Evolutionary conservation across 2,888 invertebrate genomes (phyloP).

Genomic region (Carcina quercana): DNA sequence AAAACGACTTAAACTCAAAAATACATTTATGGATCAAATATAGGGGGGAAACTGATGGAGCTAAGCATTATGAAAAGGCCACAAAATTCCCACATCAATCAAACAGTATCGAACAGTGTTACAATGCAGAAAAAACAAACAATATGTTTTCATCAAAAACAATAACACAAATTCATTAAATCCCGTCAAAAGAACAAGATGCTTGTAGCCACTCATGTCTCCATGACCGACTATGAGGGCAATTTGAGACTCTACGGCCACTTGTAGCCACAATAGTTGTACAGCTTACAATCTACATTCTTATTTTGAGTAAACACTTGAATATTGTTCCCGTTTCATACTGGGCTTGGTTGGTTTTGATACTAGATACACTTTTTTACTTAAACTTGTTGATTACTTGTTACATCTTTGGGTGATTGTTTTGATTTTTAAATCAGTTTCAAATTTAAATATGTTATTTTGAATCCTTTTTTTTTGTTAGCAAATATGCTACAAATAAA

Average conservation of each 20-base stretch:
- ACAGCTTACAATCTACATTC: slow-evolving; percentile 46
- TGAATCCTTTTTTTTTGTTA: too few species aligned
- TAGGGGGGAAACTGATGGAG: too few species aligned
- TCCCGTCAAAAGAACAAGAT: slow-evolving; percentile 37
- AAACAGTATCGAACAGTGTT: slow-evolving; percentile 40
- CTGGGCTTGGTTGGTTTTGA: slow-evolving; percentile 32
- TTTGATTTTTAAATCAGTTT: too few species aligned
- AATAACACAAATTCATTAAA: slow-evolving; percentile 41
- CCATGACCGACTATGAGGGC: slow-evolving; percentile 35
- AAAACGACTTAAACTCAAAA: too few species aligned
- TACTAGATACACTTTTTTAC: slow-evolving; percentile 21
- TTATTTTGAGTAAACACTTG: slow-evolving; percentile 67
- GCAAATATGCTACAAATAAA: too few species aligned
- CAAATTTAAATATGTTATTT: too few species aligned
- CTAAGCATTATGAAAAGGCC: too few species aligned
- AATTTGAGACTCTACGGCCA: slow-evolving; percentile 48
- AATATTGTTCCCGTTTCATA: slow-evolving; percentile 39
- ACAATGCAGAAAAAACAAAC: slow-evolving; percentile 29
- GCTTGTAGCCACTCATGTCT: slow-evolving; percentile 32
- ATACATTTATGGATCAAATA: too few species aligned
- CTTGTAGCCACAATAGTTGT: slow-evolving; percentile 47
- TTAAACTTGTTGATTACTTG: background rate
- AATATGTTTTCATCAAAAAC: slow-evolving; percentile 53
- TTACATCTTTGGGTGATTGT: background rate
- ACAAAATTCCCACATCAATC: slow-evolving; percentile 61